Evolutionary conservation across 1,140 invertebrate genomes (phyloP), one percentile per base, ranked within the genome.

Genomic region (Cecropterus lyciades): DNA sequence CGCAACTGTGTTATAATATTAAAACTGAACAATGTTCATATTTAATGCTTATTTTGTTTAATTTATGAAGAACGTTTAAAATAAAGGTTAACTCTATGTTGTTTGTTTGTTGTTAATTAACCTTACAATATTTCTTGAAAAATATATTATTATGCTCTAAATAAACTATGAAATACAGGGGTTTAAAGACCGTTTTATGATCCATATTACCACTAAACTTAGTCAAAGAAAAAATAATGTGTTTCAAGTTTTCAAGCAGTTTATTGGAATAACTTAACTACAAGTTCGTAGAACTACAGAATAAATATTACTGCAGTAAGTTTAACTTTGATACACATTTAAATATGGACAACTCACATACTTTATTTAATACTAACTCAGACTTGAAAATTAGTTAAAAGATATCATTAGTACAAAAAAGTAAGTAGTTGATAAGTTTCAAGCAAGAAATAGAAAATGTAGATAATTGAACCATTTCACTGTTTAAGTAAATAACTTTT

Each of bases 41-140:
- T 80, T 80, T 84, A 77, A 82, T 83, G 82, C 86, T 87, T 85
- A 90, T 85, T 85, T 88, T 88, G 85, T 89, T 89, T 88, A 85
- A 91, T 88, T 91, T 88, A 88, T 87, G 75, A 84, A 75, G 75
- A 85, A 80, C 70, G 79, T 83, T 83, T 82, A 78, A 87, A 87
- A 87, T 89, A 91, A 91, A 89, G 78, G 82, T 89, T 86, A 87
- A 85, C 80, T 84, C 79, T 69, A 74, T 45, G 67, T 62, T 59
- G 52, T n/a, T n/a, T n/a, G n/a, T n/a, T n/a, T 69, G 63, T 67
- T 70, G n/a, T 76, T 69, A 52, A 60, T 67, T 75, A 57, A 59
- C 37, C 30, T 40, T 7, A 56, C 37, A 30, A 20, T 10, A 37
- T 33, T 33, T 8, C 9, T 33, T 33, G 9, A 10, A 7, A 33